These are phyloP conservation scores for Darevskia mixta DNA, from an alignment of 2,797 vertebrate genomes.

Conservation along the genomic window DNA sequence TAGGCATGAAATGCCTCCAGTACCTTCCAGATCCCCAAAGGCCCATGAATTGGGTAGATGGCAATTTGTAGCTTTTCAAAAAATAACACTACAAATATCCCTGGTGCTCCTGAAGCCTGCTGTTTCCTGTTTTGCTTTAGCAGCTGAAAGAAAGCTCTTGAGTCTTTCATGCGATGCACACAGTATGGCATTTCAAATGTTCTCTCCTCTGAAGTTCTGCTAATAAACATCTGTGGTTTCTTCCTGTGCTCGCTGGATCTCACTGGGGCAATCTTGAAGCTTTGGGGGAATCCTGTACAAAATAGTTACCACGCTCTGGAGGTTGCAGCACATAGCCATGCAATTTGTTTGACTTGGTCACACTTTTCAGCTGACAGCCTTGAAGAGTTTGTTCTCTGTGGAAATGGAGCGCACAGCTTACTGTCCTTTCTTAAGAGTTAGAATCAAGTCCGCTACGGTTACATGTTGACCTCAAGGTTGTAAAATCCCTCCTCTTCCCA, in stretches of 20 bases:
- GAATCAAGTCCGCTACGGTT: slow-evolving; percentile 65
- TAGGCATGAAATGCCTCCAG: slow-evolving; percentile 25
- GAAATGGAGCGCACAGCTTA: slow-evolving; percentile 60
- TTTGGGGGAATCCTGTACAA: slow-evolving; percentile 42
- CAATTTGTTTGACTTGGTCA: slow-evolving; percentile 64
- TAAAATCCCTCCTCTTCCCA: slow-evolving; percentile 62
- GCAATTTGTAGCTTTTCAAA: slow-evolving; percentile 65
- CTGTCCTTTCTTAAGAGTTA: slow-evolving; percentile 64
- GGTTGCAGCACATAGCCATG: slow-evolving; percentile 1
- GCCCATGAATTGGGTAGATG: slow-evolving; percentile 30
- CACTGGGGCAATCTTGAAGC: slow-evolving; percentile 23
- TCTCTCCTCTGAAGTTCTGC: slow-evolving; percentile 47
- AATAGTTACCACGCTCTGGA: background rate
- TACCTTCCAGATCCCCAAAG: slow-evolving; percentile 43
- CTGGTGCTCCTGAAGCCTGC: slow-evolving; percentile 37
- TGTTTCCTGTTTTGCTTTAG: slow-evolving; percentile 57
- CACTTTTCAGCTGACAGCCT: slow-evolving; percentile 70
- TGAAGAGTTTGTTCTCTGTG: slow-evolving; percentile 72
- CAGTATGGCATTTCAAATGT: slow-evolving; percentile 49
- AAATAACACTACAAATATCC: slow-evolving; percentile 46
- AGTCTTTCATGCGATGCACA: slow-evolving; percentile 20
- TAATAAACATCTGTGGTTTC: slow-evolving; percentile 28
- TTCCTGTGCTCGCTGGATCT: slow-evolving; percentile 42
- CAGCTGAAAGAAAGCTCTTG: slow-evolving; percentile 50
- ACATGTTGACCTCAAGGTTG: slow-evolving; percentile 61